Conservation (phyloP, 2,797 vertebrate genomes). For the Gorsachius magnificus region DNA sequence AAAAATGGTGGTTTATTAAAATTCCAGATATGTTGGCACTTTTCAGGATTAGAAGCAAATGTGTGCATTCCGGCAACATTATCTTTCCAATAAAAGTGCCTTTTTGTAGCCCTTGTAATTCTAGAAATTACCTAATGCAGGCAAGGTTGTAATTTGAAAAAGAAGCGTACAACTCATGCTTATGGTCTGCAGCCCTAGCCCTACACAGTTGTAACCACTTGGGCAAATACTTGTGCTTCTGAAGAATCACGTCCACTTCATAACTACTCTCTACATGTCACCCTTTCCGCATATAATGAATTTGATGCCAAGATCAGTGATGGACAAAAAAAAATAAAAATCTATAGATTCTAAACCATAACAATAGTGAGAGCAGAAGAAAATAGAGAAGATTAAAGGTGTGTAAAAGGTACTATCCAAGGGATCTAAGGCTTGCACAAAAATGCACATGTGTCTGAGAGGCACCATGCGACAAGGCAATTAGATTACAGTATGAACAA, state of each 20-base stretch:
- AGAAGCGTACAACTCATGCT: neutral
- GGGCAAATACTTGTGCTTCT: neutral
- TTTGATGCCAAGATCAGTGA: neutral
- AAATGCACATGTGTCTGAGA: neutral
- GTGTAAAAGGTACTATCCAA: neutral
- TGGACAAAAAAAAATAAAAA: neutral
- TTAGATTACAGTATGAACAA: neutral
- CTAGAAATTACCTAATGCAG: neutral
- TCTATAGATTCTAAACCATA: neutral
- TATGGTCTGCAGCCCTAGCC: neutral
- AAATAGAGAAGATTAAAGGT: neutral
- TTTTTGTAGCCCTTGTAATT: neutral
- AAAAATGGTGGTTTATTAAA: neutral
- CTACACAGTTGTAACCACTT: neutral
- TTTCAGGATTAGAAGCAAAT: neutral
- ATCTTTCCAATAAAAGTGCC: neutral
- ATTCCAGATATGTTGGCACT: neutral
- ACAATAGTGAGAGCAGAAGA: neutral
- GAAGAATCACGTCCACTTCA: neutral
- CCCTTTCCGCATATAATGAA: neutral
- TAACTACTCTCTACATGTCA: neutral
- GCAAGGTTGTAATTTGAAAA: neutral
- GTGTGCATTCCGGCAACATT: neutral
- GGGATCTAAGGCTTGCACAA: neutral
- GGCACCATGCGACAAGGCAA: neutral